Conservation (phyloP, 2,113 vertebrate genomes). For the Sebastes schlegelii region DNA sequence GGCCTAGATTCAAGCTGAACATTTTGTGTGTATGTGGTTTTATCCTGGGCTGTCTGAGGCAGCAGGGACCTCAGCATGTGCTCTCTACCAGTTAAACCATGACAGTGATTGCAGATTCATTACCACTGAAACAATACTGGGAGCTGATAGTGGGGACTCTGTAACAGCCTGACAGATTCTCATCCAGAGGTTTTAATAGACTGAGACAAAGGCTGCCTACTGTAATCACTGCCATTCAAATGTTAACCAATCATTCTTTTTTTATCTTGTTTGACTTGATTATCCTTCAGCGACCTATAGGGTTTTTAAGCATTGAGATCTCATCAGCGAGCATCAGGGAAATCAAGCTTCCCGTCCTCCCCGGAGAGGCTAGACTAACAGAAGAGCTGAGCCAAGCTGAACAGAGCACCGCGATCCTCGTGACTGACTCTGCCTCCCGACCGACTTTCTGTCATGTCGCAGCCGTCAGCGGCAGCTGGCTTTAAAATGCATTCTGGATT, state of each 20-base stretch:
- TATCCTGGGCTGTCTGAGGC: constrained; percentile 3
- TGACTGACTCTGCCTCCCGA: constrained; percentile 50
- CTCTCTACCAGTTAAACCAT: constrained; percentile 14
- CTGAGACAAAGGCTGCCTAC: constrained; percentile 35
- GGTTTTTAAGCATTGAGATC: constrained; percentile 50
- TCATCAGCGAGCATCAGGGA: constrained; percentile 57
- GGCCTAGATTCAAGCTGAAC: constrained; percentile 33
- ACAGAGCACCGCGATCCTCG: constrained; percentile 5
- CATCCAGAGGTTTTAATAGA: constrained; percentile 40
- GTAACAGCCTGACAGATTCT: constrained; percentile 32
- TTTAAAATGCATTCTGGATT: constrained; percentile 69
- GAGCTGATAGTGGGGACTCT: constrained; percentile 1
- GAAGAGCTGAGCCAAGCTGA: constrained; percentile 13
- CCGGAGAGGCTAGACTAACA: constrained; percentile 42
- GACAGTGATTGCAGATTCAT: constrained; percentile 42
- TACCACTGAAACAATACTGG: constrained; percentile 31
- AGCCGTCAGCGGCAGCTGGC: constrained; percentile 70
- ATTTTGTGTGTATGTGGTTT: constrained; percentile 4
- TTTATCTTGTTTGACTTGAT: constrained; percentile 52
- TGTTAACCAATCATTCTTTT: constrained; percentile 47
- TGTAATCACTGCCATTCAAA: constrained; percentile 53
- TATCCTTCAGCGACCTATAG: constrained; percentile 49
- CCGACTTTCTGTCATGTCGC: constrained; percentile 48
- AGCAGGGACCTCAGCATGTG: constrained; percentile 31
- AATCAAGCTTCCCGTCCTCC: constrained; percentile 52